Base-by-base conservation (phyloP, 2,888 invertebrate species). In the Corythucha ciliata region DNA sequence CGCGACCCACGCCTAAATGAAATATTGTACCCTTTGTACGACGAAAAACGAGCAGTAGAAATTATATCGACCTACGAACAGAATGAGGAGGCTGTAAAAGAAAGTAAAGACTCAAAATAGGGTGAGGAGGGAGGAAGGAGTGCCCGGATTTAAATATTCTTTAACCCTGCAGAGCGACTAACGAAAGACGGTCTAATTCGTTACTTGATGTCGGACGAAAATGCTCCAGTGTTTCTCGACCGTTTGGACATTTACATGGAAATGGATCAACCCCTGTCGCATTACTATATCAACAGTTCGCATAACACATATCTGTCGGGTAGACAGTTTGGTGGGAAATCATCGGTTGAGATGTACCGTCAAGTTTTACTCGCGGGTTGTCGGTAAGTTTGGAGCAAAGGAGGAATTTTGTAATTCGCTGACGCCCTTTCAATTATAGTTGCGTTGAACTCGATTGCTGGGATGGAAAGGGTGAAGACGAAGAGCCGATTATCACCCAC, bases 141-240 rank as follows among this genome's bases (percentile, higher is more conserved):
- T 10, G 12, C 10, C 29, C 29, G 12, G n/a, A 8, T 40, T 40
- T n/a, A n/a, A n/a, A n/a, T n/a, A n/a, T 29, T n/a, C n/a, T n/a
- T n/a, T n/a, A n/a, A n/a, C 14, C 12, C 68, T 69, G 46, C 69
- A 87, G 86, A 80, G 68, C 78, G 81, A 68, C 73, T 97, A 60
- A 88, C 89, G 54, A 84, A 94, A 69, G 96, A 97, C 70, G 97
- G 97, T 29, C 80, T 98, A 61, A 92, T 96, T 70, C 83, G 96
- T 55, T 98, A 97, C 73, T 78, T 98, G 60, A 98, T 99, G 94
- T 97, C 97, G 0, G 98, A 99, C 69, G 98, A 99, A 72, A 99
- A 99, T 72, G 94, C 97, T 0, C 97, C 98, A 0, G 97, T 99
- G 58, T 98, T 98, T 72, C 75, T 98, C 60, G 98, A 98, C 71